phyloP scores from a whole-genome alignment of 2,113 vertebrate species.

The Elaphurus davidianus region DNA sequence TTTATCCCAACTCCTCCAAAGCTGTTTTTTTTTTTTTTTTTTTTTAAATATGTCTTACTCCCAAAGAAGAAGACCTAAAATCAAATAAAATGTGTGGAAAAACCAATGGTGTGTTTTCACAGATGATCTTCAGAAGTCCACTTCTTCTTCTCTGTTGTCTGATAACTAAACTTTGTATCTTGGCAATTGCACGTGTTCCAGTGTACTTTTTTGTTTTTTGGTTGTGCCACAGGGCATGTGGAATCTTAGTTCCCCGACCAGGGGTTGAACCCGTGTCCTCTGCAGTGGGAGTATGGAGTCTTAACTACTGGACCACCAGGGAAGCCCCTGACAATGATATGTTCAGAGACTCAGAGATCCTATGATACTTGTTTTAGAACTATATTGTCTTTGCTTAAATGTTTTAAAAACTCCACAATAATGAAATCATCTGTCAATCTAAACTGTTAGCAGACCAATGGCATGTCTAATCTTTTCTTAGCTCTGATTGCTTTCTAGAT shows the following conservation, averaged over 20 bases:
- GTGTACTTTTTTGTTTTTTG: not conserved
- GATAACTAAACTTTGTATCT: too few species aligned
- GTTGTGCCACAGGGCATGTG: not conserved
- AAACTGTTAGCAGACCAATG: not conserved
- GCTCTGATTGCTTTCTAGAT: not conserved
- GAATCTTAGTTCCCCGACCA: not conserved
- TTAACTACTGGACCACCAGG: not conserved
- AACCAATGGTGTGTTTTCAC: not conserved
- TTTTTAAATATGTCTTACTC: not conserved
- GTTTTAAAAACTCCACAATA: not conserved
- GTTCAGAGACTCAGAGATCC: not conserved
- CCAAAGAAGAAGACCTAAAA: not conserved
- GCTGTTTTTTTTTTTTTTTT: not conserved
- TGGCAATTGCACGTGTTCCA: not conserved
- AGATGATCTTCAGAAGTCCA: not conserved
- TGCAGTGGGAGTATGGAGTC: not conserved
- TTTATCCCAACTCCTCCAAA: not conserved
- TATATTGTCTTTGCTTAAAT: not conserved
- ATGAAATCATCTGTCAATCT: not conserved
- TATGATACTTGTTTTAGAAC: not conserved
- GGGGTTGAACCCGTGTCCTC: fast-evolving
- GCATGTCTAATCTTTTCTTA: not conserved
- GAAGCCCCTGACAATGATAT: not conserved
- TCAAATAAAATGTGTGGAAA: fast-evolving
- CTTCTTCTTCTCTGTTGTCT: not conserved